Conservation (phyloP, 2,113 vertebrate genomes). For the Polyodon spathula region DNA sequence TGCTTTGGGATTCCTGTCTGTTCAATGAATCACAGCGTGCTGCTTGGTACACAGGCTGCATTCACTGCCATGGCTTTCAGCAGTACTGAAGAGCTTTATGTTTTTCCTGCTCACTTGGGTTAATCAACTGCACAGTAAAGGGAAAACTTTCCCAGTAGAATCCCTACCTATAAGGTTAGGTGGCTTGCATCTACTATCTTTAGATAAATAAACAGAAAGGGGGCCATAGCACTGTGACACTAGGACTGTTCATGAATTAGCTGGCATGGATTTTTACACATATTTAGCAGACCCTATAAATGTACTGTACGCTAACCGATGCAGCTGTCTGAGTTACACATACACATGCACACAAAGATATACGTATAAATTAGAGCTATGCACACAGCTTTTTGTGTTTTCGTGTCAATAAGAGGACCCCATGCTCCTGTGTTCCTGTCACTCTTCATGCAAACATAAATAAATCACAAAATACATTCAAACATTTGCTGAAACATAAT, state of each 20-base stretch:
- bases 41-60: slow-evolving; percentile 21
- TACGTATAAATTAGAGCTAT: no score
- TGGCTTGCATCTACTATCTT: slow-evolving; percentile 18
- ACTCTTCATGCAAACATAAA: no score
- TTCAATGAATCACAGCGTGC: slow-evolving; percentile 13
- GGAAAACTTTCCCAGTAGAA: slow-evolving; percentile 22
- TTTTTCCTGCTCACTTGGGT: slow-evolving; percentile 6
- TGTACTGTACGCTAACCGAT: no score
- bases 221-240: slow-evolving; percentile 7
- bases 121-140: slow-evolving; percentile 15
- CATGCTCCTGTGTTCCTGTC: no score
- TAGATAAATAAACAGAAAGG: slow-evolving; percentile 23
- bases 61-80: slow-evolving; percentile 14
- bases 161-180: slow-evolving; percentile 11
- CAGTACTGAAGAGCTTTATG: slow-evolving; percentile 20
- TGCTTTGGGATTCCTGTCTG: slow-evolving; percentile 28
- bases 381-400: no score
- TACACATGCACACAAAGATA: no score
- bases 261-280: not conserved
- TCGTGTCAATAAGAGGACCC: no score
- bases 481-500: no score
- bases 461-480: no score
- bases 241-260: slow-evolving; percentile 5
- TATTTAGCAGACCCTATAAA: not conserved
- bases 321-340: no score